Percentiles rank a stretch among this genome's conserved stretches.
phyloP scores from a whole-genome alignment of 2,797 vertebrate species.

The Rhynchonycteris naso region DNA sequence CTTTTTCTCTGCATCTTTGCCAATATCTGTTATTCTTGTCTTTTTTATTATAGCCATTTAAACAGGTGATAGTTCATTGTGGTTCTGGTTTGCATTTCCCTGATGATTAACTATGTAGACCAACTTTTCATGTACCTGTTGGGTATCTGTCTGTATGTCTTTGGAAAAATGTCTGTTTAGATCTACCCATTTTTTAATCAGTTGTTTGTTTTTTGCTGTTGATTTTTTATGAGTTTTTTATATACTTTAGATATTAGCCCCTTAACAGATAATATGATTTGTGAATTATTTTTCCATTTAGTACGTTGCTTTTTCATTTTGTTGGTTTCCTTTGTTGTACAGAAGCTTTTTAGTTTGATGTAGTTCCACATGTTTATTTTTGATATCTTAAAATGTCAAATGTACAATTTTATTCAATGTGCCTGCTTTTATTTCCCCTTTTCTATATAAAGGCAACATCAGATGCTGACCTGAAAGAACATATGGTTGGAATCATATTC shows the following conservation, averaged over 20 bases:
- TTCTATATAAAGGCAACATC: constrained; percentile 91
- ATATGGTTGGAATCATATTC: constrained; percentile 99
- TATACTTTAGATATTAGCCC: neutral
- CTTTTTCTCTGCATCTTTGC: neutral
- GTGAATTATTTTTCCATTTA: neutral
- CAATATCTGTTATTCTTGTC: neutral
- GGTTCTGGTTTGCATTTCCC: neutral
- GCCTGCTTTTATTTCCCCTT: constrained; percentile 62
- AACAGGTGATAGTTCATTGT: neutral
- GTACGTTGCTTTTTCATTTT: neutral
- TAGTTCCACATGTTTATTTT: neutral
- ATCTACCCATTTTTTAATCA: neutral
- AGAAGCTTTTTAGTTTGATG: neutral
- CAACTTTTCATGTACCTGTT: neutral
- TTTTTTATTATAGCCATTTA: neutral
- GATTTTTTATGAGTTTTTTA: neutral
- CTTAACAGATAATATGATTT: neutral
- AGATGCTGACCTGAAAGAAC: constrained; percentile 98
- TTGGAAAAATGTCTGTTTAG: neutral
- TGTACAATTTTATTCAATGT: constrained; percentile 43
- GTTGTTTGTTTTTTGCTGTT: neutral
- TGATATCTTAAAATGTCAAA: constrained; percentile 1
- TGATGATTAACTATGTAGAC: neutral
- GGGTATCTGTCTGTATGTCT: neutral
- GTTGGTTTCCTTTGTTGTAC: neutral